Percentiles rank a stretch among this genome's conserved stretches.
phyloP scores from a whole-genome alignment of 2,888 invertebrate species.

The Apamea sordens region DNA sequence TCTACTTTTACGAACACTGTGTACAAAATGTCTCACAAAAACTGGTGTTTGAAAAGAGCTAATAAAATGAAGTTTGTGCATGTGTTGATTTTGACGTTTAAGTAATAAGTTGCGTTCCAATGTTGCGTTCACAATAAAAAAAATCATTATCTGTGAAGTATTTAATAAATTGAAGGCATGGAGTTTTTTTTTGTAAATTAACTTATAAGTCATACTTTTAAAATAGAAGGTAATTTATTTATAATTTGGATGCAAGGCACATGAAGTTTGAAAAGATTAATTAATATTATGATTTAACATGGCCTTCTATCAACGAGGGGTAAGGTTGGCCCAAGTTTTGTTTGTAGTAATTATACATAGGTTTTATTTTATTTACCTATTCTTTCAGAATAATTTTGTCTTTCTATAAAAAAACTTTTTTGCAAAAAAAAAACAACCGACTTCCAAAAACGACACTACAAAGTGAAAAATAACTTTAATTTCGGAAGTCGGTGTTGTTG shows the following conservation, averaged over 20 bases:
- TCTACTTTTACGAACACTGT: slow-evolving; percentile 50
- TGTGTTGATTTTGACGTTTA: slow-evolving; percentile 72
- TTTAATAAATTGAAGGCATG: background rate
- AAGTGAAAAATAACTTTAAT: too few species aligned
- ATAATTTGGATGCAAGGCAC: too few species aligned
- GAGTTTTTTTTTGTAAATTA: background rate
- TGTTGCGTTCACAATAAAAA: slow-evolving; percentile 56
- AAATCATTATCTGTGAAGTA: slow-evolving; percentile 9
- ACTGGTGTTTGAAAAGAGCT: slow-evolving; percentile 21
- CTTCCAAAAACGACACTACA: too few species aligned
- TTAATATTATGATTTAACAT: background rate
- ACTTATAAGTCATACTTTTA: background rate
- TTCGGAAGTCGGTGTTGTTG: too few species aligned
- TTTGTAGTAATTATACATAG: background rate
- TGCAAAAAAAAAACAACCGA: too few species aligned
- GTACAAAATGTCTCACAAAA: slow-evolving; percentile 18
- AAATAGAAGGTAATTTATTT: background rate
- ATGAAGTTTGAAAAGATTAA: background rate
- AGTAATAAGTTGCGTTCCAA: slow-evolving; percentile 55
- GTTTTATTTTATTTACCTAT: background rate
- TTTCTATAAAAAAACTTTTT: too few species aligned
- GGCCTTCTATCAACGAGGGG: too few species aligned
- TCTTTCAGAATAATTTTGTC: background rate
- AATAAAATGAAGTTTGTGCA: slow-evolving; percentile 67
- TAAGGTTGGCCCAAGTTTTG: background rate